Conservation (phyloP, 2,888 invertebrate species). For the Diaperis boleti region DNA sequence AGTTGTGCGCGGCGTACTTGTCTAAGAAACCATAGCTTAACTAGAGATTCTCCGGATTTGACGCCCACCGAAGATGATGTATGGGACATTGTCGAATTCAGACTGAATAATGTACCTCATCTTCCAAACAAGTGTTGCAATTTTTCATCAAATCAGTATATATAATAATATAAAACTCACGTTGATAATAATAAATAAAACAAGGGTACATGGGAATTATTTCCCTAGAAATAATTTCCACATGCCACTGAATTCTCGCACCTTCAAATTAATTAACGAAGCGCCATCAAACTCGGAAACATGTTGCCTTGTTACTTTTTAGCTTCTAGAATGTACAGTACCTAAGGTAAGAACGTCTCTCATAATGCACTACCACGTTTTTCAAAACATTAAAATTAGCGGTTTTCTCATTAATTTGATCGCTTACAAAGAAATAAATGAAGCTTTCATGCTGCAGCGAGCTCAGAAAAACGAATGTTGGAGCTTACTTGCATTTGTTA, state of each 20-base stretch:
- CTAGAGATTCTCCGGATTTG: too few species aligned
- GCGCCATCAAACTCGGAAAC: constrained; percentile 27
- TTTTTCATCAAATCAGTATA: too few species aligned
- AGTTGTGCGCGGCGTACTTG: too few species aligned
- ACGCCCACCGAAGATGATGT: too few species aligned
- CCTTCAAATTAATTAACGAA: constrained; percentile 37
- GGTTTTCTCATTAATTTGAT: not conserved
- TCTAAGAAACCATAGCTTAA: too few species aligned
- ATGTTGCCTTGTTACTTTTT: constrained; percentile 3
- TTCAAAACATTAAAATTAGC: not conserved
- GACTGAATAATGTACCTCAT: too few species aligned
- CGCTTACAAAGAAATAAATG: not conserved
- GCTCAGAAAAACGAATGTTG: not conserved
- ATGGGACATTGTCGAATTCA: too few species aligned
- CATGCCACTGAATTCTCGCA: constrained; percentile 39
- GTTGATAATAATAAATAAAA: too few species aligned
- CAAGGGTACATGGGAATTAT: too few species aligned
- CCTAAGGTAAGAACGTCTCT: not conserved
- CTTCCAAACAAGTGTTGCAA: too few species aligned
- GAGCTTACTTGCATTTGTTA: too few species aligned
- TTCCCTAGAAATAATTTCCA: constrained; percentile 32
- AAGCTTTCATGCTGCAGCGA: not conserved
- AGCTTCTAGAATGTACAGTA: not conserved
- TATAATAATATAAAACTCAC: too few species aligned
- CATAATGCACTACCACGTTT: not conserved